phyloP scores from a whole-genome alignment of 2,888 invertebrate species.

The Cerastoderma edule region DNA sequence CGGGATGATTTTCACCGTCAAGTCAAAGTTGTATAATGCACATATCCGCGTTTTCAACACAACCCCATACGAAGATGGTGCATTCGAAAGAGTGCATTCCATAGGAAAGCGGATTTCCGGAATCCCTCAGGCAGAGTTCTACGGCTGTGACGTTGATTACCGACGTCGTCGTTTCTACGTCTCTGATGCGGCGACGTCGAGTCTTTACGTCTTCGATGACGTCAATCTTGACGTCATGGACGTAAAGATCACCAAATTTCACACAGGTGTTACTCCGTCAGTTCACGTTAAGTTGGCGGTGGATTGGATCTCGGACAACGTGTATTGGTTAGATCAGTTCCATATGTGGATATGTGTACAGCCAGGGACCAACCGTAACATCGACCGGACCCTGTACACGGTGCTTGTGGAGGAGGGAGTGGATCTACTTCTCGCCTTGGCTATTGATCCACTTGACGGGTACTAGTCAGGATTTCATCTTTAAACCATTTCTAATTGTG shows the following conservation, averaged over 20 bases:
- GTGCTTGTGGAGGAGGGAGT: neutral
- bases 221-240: neutral
- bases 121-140: neutral
- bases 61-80: constrained; percentile 4
- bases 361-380: neutral
- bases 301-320: constrained; percentile 26
- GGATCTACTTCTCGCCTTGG: neutral
- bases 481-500: neutral
- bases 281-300: constrained; percentile 12
- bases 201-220: neutral
- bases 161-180: neutral
- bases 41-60: neutral
- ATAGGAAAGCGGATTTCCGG: neutral
- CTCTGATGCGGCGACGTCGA: neutral
- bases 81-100: no score
- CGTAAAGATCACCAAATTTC: neutral
- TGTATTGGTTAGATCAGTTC: constrained; percentile 15
- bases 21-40: neutral
- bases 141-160: constrained; percentile 7
- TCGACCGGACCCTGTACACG: neutral
- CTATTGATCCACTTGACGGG: neutral
- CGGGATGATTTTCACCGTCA: neutral
- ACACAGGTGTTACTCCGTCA: neutral
- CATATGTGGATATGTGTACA: constrained; percentile 23
- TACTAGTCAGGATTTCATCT: neutral